These are phyloP conservation scores for Bathynomus jamesi DNA, from an alignment of 1,140 invertebrate species.

Conservation along the genomic window DNA sequence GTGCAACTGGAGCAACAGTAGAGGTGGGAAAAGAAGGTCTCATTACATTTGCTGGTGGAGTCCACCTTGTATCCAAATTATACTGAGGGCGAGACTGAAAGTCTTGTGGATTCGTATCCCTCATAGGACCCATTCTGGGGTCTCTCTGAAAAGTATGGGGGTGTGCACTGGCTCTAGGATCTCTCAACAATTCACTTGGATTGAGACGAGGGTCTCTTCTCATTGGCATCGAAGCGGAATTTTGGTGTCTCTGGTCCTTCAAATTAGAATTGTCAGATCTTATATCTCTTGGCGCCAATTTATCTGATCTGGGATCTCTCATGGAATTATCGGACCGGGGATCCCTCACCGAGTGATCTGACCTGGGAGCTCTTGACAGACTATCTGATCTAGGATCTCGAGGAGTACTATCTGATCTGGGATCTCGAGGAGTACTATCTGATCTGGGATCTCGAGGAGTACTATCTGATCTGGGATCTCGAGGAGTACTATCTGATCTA, in stretches of 20 bases:
- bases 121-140: neutral
- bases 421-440: no score
- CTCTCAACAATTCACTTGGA: neutral
- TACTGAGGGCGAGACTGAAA: neutral
- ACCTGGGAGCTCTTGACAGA: neutral
- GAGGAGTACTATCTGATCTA: no score
- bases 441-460: no score
- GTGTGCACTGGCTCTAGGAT: neutral
- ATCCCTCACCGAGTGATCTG: neutral
- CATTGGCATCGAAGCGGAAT: neutral
- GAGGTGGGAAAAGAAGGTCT: neutral
- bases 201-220: neutral
- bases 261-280: neutral
- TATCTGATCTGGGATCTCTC: neutral
- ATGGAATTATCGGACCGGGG: conserved; percentile 2
- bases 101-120: neutral
- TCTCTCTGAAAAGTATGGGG: neutral
- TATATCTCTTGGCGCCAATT: neutral
- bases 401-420: neutral
- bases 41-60: neutral
- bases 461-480: no score
- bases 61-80: neutral
- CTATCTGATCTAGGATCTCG: neutral
- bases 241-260: neutral
- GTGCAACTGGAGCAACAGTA: neutral